Percentiles rank a stretch among this genome's conserved stretches.
These are phyloP conservation scores for Natrix natrix DNA, from an alignment of 2,797 vertebrate species.

Conservation along the genomic window DNA sequence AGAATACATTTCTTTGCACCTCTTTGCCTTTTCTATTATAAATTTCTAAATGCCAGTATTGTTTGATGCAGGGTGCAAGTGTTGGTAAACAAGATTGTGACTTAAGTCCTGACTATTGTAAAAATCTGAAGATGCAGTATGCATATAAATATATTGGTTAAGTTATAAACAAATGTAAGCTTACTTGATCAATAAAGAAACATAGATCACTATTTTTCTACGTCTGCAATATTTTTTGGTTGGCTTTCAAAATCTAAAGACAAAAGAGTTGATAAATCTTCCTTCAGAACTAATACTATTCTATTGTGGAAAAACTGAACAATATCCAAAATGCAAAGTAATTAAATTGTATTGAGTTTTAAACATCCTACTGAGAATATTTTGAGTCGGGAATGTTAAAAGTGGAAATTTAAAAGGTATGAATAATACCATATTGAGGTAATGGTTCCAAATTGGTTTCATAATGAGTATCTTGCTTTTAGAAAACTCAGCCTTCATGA, in stretches of 20 bases:
- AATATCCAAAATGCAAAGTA: background rate
- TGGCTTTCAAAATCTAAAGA: background rate
- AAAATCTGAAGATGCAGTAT: conserved; percentile 47
- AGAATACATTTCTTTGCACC: background rate
- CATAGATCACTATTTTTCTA: conserved; percentile 20
- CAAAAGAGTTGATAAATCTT: background rate
- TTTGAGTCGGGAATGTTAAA: background rate
- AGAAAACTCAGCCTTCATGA: background rate
- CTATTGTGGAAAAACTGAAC: background rate
- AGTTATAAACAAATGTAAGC: conserved; percentile 48
- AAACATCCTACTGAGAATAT: background rate
- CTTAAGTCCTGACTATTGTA: conserved; percentile 36
- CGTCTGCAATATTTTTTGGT: background rate
- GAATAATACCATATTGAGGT: background rate
- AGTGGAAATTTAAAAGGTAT: background rate
- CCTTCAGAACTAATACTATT: background rate
- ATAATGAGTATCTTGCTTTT: background rate
- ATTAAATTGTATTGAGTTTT: background rate
- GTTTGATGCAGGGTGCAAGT: background rate
- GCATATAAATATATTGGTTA: conserved; percentile 49
- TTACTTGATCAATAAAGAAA: conserved; percentile 57
- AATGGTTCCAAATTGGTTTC: background rate
- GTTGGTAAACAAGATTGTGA: conserved; percentile 33
- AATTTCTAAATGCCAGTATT: background rate
- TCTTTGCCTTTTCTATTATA: background rate